Base-by-base conservation (phyloP, 2,888 invertebrate genomes). In the Willowsia nigromaculata region DNA sequence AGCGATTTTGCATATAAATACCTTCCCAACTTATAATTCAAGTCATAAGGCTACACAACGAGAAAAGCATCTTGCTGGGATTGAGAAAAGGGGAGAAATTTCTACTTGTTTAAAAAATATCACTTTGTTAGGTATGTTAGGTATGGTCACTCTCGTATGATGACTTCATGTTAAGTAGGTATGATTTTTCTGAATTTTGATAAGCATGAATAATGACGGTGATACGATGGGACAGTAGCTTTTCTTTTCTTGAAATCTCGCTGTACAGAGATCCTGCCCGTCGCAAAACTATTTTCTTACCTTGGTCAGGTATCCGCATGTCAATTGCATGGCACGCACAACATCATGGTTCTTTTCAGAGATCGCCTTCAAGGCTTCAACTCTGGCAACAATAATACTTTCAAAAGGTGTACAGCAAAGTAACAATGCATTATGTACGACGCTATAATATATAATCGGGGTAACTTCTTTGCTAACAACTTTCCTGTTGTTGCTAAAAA, bases 251-350 rank as follows among this genome's bases (percentile, higher is more conserved):
- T 59, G 1, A n/a, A n/a, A n/a, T n/a, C 27, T 62, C 27, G 62
- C 56, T 62, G 62, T 62, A 62, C 62, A 62, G 11, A 15, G 40
- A 68, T 37, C 40, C 22, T 68, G 15, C 40, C 9, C 40, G 37
- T n/a, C 62, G 11, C 68, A 68, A 68, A 68, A 68, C 15, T 30
- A 62, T 37, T 37, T 68, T 68, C 68, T 68, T 68, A 37, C 33
- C 68, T 68, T 68, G 68, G 68, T 68, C 68, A 68, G 68, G 68
- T 68, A n/a, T n/a, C n/a, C n/a, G n/a, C n/a, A n/a, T n/a, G n/a
- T n/a, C n/a, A n/a, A n/a, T n/a, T n/a, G n/a, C n/a, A n/a, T n/a
- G n/a, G 15, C 37, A 68, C 30, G 0, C 18, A 68, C 6, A 6
- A 2, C 59, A 59, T 25, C 25, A 15, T 4, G 59, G 27, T 25